These are phyloP conservation scores for Syngnathus acus DNA, from an alignment of 2,797 vertebrate genomes.

Conservation along the genomic window DNA sequence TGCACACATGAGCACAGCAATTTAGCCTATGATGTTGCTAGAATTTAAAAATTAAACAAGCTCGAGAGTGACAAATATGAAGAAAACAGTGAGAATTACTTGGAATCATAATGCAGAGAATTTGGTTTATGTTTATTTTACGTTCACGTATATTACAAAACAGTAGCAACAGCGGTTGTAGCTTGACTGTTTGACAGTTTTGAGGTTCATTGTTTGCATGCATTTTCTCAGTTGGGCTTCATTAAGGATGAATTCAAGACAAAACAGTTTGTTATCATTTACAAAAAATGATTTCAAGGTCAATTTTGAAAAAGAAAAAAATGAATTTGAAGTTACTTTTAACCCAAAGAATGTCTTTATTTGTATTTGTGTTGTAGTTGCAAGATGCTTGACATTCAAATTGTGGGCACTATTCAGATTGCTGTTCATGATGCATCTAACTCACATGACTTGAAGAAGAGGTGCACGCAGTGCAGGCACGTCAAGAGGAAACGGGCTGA, in stretches of 20 bases:
- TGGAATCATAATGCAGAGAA: not conserved
- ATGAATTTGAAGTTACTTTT: not conserved
- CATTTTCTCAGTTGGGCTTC: too few species aligned
- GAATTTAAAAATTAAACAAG: not conserved
- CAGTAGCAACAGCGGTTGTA: not conserved
- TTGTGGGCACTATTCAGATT: not conserved
- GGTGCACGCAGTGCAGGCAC: slow-evolving; percentile 12
- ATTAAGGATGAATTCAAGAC: too few species aligned
- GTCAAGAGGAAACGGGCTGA: slow-evolving; percentile 47
- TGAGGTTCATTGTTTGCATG: not conserved
- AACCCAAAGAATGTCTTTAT: not conserved
- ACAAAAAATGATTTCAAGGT: not conserved
- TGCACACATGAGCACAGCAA: not conserved
- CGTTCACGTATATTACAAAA: not conserved
- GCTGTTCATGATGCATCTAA: not conserved
- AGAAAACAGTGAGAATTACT: not conserved
- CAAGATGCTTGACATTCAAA: not conserved
- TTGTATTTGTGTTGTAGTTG: not conserved
- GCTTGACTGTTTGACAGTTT: not conserved
- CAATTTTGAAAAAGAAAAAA: not conserved
- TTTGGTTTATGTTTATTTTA: not conserved
- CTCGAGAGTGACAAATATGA: not conserved
- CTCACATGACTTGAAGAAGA: slow-evolving; percentile 20
- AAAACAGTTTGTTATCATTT: too few species aligned
- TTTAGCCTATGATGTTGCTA: not conserved